Base-by-base conservation (phyloP, 2,888 invertebrate species). In the Acheta domesticus region DNA sequence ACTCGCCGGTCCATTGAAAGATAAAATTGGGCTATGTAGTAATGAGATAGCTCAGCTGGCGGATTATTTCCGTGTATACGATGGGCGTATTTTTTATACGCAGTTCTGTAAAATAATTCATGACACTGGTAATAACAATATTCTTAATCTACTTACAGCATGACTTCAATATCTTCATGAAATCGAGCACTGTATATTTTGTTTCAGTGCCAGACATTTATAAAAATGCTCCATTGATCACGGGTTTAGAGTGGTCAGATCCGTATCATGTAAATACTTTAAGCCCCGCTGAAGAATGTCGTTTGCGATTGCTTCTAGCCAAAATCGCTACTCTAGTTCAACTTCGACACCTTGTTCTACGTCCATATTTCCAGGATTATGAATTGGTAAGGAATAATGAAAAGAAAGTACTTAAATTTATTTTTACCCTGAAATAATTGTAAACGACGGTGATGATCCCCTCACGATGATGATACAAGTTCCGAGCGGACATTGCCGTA, bases 41-140 rank as follows among this genome's bases (percentile, higher is more conserved):
- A 90, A 90, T 79, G 94, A 94, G 89, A 91, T 94, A 83, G 87
- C 90, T 11, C 93, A 94, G 85, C 86, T 94, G 16, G 91, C 92
- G 0, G 93, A 94, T 86, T 94, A 94, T 88, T 94, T 94, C 87
- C 90, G 93, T 75, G 90, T 92, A n/a, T 92, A 92, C 82, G 94
- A 94, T 88, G 94, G 94, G 80, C 90, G 94, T 83, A 90, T 94
- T 79, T 89, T 92, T 80, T 94, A 94, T 86, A 90, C 91, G 4
- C 93, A 94, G 87, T 90, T 94, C 82, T 93, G 93, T 84, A 90
- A 92, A 85, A 90, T 93, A 82, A 91, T 94, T 81, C 92, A 92
- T 82, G 90, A 91, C 48, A 91, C 91, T 86, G 91, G 92, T 92
- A 85, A 84, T 84, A 80, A 49, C 73, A 73, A 36, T 36, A 8